Conservation (phyloP, 2,888 invertebrate species). For the Orchesellides sinensis region DNA sequence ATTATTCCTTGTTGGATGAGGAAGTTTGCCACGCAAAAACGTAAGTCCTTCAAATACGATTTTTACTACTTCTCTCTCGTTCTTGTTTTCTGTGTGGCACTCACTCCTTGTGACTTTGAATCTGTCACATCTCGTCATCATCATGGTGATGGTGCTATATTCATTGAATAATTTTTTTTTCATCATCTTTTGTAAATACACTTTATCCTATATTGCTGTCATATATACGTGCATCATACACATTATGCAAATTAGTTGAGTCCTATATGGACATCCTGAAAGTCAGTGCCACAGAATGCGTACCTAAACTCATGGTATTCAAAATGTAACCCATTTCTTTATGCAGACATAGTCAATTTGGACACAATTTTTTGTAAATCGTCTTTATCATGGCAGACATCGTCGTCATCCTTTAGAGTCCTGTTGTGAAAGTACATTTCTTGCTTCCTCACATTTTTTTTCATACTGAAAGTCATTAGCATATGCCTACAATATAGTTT, state of each 20-base stretch:
- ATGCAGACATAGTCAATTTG: constrained; percentile 7
- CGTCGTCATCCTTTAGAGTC: neutral
- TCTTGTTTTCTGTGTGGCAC: constrained; percentile 10
- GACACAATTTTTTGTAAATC: neutral
- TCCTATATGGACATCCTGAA: constrained; percentile 17
- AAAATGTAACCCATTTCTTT: neutral
- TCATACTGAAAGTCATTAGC: neutral
- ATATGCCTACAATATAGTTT: neutral
- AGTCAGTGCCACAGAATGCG: neutral
- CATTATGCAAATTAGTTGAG: constrained; percentile 21
- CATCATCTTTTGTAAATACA: neutral
- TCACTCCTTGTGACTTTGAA: constrained; percentile 37
- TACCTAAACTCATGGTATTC: neutral
- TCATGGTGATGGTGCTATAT: neutral
- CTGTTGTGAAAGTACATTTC: constrained; percentile 15
- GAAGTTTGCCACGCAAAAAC: constrained; percentile 47
- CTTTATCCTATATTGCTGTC: neutral
- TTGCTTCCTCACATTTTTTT: constrained; percentile 23
- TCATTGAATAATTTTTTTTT: constrained; percentile 1
- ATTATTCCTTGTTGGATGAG: constrained; percentile 41
- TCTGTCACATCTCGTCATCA: constrained; percentile 35
- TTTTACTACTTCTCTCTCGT: constrained; percentile 6
- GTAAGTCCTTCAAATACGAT: constrained; percentile 7
- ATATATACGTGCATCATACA: neutral
- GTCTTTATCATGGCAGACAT: neutral